Base-by-base conservation (phyloP, 1,140 invertebrate genomes). In the Kradibia gibbosae region DNA sequence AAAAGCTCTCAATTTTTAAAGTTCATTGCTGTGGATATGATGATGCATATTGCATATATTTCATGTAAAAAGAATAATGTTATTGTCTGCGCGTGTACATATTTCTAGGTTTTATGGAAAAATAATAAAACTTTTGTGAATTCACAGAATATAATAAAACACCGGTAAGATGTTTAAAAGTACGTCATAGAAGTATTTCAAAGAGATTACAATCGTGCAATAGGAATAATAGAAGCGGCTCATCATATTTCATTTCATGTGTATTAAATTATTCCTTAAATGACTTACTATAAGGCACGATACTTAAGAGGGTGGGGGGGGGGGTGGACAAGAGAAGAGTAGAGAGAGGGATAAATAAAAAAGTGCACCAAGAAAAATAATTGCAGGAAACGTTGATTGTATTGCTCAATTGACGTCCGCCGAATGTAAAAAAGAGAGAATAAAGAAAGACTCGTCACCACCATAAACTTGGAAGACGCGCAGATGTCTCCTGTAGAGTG, bases 311-410 rank as follows among this genome's bases (percentile, higher is more conserved):
- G 5, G 15, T 48, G 17, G 45, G 45, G 45, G 45, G 45, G 8
- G 45, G 7, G 45, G 17, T 48, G 45, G 45, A 17, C 8, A 17
- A 10, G 17, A 22, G 15, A 53, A 22, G 22, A 3, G 15, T 17
- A 20, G 15, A 53, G 15, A 3, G 15, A 53, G 15, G 3, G 15
- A 22, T 4, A 53, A 22, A 53, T 11, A 42, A 57, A 57, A 34
- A 45, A 45, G 39, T 25, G n/a, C n/a, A 39, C 42, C 28, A 55
- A 48, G 10, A 77, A 78, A 78, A 78, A 78, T 67, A 78, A 78
- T 78, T 78, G 62, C 76, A 78, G 76, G 76, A 70, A 78, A 67
- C 62, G 22, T n/a, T 25, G 62, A 78, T 78, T 53, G 62, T 39
- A 34, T 28, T n/a, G 22, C 25, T 48, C 25, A n/a, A 50, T n/a